Percentiles rank a stretch among this genome's conserved stretches.
These are phyloP conservation scores for Porphyrio hochstetteri DNA, from an alignment of 2,113 vertebrate genomes.

Conservation along the genomic window DNA sequence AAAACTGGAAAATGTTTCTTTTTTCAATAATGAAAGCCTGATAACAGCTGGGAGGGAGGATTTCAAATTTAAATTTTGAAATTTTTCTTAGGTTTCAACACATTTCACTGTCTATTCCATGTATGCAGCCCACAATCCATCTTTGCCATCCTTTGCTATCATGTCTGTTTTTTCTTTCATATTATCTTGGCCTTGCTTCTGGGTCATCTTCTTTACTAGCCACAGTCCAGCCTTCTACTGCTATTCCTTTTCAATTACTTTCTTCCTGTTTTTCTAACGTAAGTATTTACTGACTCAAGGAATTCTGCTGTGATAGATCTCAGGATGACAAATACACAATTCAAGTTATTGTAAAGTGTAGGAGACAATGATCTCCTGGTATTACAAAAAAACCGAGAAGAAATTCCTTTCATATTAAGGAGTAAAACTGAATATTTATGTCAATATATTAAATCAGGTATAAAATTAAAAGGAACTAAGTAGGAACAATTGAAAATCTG, in stretches of 20 bases:
- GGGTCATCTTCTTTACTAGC: not conserved
- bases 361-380: not conserved
- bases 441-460: not conserved
- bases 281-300: not conserved
- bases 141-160: not conserved
- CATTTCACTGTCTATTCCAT: not conserved
- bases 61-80: not conserved
- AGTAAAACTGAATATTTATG: not conserved
- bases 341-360: not conserved
- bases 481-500: not conserved
- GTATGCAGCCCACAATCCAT: not conserved
- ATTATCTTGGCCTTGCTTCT: not conserved
- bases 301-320: not conserved
- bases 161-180: not conserved
- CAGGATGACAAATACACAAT: not conserved
- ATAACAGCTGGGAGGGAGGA: not conserved
- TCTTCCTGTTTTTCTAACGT: not conserved
- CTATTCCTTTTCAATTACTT: not conserved
- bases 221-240: not conserved
- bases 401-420: not conserved
- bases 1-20: not conserved
- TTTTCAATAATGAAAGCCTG: not conserved
- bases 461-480: not conserved
- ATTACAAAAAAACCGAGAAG: not conserved
- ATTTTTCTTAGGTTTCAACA: not conserved